Percentiles rank a stretch among this genome's conserved stretches.
Evolutionary conservation across 1,140 invertebrate genomes (phyloP).

Genomic region (Drosophila sp.): DNA sequence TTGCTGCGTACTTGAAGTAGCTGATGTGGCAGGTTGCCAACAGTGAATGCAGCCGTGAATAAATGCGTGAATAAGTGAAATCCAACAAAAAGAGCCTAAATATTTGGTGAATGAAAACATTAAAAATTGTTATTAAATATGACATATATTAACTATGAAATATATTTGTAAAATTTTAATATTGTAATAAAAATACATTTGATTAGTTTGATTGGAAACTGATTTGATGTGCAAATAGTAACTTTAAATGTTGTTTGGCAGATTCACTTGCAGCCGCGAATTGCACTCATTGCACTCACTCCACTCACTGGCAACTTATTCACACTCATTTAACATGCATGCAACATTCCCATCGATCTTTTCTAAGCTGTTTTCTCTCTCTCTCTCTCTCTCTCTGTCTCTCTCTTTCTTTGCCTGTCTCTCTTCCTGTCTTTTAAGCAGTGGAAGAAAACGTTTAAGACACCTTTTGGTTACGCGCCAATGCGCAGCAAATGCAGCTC

Average conservation of each 20-base stretch:
- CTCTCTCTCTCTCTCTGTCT: not conserved
- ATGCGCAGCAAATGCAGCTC: conserved; percentile 56
- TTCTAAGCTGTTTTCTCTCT: conserved; percentile 18
- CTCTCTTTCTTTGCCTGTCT: not conserved
- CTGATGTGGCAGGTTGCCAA: conserved; percentile 11
- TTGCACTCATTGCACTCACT: conserved; percentile 1
- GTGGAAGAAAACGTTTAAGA: conserved; percentile 71
- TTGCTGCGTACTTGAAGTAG: conserved; percentile 17
- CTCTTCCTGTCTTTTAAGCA: conserved; percentile 10
- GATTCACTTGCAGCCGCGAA: conserved; percentile 19
- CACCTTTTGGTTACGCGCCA: conserved; percentile 72
- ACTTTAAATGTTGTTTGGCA: conserved; percentile 14
- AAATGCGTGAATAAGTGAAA: not conserved
- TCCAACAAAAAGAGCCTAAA: no score
- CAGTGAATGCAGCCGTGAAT: conserved; percentile 1
- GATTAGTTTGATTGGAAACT: not conserved
- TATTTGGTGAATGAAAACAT: no score
- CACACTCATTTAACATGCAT: conserved; percentile 47
- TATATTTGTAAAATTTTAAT: no score
- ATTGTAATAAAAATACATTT: no score
- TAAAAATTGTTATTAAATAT: no score
- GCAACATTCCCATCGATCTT: conserved; percentile 46
- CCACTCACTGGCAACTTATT: conserved; percentile 20
- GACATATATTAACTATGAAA: no score
- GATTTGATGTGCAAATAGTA: not conserved